Evolutionary conservation across 2,888 invertebrate species (phyloP).

Genomic region (Harpalus rubripes): DNA sequence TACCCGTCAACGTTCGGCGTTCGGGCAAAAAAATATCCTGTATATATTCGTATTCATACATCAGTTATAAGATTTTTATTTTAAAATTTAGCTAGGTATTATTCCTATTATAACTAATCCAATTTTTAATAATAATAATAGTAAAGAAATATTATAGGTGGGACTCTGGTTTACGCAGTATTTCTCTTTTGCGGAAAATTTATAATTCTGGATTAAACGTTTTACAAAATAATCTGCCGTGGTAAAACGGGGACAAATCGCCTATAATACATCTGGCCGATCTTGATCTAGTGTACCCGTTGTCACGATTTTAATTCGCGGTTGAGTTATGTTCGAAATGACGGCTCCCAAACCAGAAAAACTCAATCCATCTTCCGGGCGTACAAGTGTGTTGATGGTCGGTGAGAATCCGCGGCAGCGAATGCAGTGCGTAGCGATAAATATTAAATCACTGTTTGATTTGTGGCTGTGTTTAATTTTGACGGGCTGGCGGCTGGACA

Average conservation of each 20-base stretch:
- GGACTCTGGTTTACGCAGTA: too few relatives aligned
- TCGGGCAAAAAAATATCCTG: too few relatives aligned
- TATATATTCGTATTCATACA: too few relatives aligned
- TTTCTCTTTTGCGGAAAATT: too few relatives aligned
- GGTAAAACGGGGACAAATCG: not conserved
- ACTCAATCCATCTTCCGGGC: not conserved
- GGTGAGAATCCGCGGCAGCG: not conserved
- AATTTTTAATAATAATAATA: too few relatives aligned
- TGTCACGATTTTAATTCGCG: not conserved
- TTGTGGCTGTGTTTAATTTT: conserved; percentile 57
- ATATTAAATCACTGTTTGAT: conserved; percentile 61
- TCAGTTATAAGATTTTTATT: too few relatives aligned
- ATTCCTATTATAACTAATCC: too few relatives aligned
- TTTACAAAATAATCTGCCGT: not conserved
- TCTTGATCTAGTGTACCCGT: not conserved
- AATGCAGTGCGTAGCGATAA: conserved; percentile 26
- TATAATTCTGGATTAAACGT: too few relatives aligned
- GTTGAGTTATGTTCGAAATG: not conserved
- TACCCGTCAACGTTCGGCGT: too few relatives aligned
- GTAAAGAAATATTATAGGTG: too few relatives aligned
- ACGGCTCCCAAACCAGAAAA: not conserved
- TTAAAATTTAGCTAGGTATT: too few relatives aligned
- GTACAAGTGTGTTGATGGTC: not conserved
- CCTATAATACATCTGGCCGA: not conserved
- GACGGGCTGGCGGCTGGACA: conserved; percentile 25